These are phyloP conservation scores for Lithobates pipiens DNA, from an alignment of 2,797 vertebrate species.

Conservation along the genomic window DNA sequence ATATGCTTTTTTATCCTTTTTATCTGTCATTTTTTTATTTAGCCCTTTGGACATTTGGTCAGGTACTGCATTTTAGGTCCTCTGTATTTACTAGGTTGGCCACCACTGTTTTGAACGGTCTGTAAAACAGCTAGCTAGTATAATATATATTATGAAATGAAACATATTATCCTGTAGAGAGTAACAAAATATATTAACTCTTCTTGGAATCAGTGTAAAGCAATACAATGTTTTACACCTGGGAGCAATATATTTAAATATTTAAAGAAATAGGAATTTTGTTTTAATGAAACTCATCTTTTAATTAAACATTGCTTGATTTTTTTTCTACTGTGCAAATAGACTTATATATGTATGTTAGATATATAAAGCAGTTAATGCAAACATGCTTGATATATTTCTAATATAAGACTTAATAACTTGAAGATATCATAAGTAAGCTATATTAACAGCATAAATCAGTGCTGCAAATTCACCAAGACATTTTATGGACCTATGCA, in stretches of 20 bases:
- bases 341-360: not conserved
- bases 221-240: not conserved
- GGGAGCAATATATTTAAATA: slow-evolving; percentile 13
- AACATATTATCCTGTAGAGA: not conserved
- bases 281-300: not conserved
- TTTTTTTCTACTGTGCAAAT: not conserved
- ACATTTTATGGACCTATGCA: no score
- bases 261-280: not conserved
- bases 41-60: no score
- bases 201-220: not conserved
- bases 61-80: no score
- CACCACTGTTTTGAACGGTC: not conserved
- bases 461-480: no score
- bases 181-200: slow-evolving; percentile 1
- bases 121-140: not conserved
- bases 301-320: slow-evolving; percentile 4
- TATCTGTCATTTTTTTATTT: no score
- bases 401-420: not conserved
- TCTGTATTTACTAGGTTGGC: no score
- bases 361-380: not conserved
- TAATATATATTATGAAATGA: not conserved
- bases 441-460: no score
- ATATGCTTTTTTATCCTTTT: no score
- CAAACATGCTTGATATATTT: not conserved
- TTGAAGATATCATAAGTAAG: not conserved